These are phyloP conservation scores for Microtus montanus DNA, from an alignment of 2,113 vertebrate genomes.

Conservation along the genomic window DNA sequence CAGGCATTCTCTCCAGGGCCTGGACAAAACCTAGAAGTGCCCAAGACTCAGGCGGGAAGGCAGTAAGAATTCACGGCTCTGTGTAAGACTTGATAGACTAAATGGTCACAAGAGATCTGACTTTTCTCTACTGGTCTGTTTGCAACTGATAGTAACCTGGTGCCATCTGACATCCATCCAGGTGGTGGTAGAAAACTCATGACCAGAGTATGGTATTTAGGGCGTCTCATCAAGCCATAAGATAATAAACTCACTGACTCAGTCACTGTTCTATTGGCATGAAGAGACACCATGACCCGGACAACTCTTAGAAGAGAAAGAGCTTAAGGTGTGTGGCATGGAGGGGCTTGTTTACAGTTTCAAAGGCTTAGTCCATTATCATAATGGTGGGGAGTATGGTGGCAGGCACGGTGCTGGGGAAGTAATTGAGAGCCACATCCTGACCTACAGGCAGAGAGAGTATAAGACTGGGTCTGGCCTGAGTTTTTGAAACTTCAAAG, in stretches of 20 bases:
- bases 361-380: not conserved
- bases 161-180: not conserved
- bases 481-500: not conserved
- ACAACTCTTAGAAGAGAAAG: not conserved
- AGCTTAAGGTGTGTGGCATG: too few species aligned
- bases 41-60: not conserved
- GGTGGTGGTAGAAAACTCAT: not conserved
- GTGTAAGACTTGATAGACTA: not conserved
- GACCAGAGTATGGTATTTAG: not conserved
- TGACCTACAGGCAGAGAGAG: not conserved
- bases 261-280: not conserved
- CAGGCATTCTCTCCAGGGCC: not conserved
- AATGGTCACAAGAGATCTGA: not conserved
- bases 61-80: not conserved
- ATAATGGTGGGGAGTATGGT: not conserved
- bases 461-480: not conserved
- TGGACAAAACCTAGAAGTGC: not conserved
- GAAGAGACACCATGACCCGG: not conserved
- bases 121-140: not conserved
- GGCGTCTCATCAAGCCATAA: not conserved
- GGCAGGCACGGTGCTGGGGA: not conserved
- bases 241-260: not conserved
- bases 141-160: constrained; percentile 37
- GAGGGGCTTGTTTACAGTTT: not conserved
- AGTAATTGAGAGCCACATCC: not conserved